phyloP scores from a whole-genome alignment of 2,888 invertebrate species.

The Pandemis corylana region DNA sequence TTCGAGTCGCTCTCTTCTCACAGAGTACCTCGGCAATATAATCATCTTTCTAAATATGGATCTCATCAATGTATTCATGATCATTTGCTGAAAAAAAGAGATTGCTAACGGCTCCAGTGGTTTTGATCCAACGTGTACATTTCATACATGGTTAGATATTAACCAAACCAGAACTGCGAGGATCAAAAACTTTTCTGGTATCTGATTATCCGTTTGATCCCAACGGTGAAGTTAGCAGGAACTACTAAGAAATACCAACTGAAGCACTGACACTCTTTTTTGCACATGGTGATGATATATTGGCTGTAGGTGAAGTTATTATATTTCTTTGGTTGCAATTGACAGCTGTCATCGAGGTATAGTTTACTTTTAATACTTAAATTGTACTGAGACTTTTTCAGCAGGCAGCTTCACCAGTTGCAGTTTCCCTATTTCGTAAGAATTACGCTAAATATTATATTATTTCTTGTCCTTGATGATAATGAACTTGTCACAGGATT shows the following conservation, averaged over 20 bases:
- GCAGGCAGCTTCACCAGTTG: too few relatives aligned
- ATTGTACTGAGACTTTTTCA: too few relatives aligned
- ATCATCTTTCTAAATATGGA: neutral
- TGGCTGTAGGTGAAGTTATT: neutral
- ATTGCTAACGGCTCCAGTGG: neutral
- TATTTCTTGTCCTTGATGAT: too few relatives aligned
- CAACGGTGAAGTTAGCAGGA: neutral
- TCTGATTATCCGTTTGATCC: neutral
- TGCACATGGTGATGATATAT: neutral
- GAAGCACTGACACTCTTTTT: neutral
- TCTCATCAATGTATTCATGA: neutral
- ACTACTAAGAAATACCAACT: neutral
- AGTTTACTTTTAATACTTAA: neutral
- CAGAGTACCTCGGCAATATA: neutral
- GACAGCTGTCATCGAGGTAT: neutral
- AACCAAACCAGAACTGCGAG: neutral
- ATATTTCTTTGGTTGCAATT: neutral
- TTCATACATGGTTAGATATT: slow-evolving; percentile 8
- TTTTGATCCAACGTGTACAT: neutral
- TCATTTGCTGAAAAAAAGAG: neutral
- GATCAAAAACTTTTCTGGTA: neutral
- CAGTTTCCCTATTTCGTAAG: too few relatives aligned
- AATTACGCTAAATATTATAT: too few relatives aligned
- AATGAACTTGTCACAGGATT: too few relatives aligned
- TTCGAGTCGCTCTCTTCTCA: neutral